Conservation (phyloP, 2,113 vertebrate species). For the Melanerpes formicivorus region DNA sequence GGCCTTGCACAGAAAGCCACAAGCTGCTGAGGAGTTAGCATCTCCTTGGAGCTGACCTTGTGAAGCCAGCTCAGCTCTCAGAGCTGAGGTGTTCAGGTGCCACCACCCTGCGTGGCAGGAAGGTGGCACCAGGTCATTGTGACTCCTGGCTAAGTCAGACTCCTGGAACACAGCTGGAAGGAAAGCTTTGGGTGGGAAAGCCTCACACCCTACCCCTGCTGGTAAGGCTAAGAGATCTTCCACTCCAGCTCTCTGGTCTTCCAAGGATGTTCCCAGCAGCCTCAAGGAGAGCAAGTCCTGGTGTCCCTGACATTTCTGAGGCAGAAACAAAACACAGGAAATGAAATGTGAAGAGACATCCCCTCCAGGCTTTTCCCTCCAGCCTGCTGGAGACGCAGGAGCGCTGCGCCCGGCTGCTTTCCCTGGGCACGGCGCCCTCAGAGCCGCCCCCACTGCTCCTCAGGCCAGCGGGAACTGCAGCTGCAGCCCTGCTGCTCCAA, state of each 20-base stretch:
- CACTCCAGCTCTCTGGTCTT: conserved; percentile 53
- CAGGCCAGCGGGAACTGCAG: conserved; percentile 65
- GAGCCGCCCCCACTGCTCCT: conserved; percentile 48
- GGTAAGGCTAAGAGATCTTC: conserved; percentile 48
- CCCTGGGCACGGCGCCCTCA: conserved; percentile 46
- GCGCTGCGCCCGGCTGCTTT: conserved; percentile 26
- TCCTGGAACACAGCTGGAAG: conserved; percentile 28
- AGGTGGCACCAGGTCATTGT: neutral
- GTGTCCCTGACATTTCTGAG: conserved; percentile 31
- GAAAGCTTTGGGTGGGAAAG: conserved; percentile 42
- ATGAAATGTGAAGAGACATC: conserved; percentile 64
- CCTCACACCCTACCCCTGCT: conserved; percentile 25
- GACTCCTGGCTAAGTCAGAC: neutral
- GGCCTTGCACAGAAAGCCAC: neutral
- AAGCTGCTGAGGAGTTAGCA: neutral
- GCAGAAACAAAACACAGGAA: conserved; percentile 48
- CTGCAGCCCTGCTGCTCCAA: conserved; percentile 58
- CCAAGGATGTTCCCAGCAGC: conserved; percentile 52
- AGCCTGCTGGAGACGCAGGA: conserved; percentile 30
- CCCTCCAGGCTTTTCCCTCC: conserved; percentile 64
- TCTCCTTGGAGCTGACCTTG: neutral
- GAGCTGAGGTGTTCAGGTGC: neutral
- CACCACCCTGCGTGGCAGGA: neutral
- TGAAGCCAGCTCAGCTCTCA: neutral
- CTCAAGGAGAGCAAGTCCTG: conserved; percentile 40